Evolutionary conservation across 2,797 vertebrate genomes (phyloP), one percentile per base, ranked within the genome.

Genomic region (Limosa lapponica): DNA sequence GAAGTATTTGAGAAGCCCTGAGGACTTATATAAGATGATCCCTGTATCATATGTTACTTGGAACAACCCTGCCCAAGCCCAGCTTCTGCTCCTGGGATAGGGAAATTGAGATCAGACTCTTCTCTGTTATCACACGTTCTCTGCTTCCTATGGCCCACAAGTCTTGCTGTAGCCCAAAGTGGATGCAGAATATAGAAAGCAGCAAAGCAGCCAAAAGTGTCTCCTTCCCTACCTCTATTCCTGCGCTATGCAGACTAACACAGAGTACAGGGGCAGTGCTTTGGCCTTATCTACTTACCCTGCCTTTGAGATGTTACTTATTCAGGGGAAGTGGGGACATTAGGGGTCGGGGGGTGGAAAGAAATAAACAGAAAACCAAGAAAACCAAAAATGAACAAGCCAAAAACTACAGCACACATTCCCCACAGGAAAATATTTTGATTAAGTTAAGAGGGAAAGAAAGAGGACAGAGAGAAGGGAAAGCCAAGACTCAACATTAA

Each of bases 201-300:
- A 11, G 27, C 17, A 55, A 58, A 77, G 11, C 27, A 85, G 20
- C 7, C 64, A 58, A 66, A 93, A 62, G 6, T 7, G 5, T 22
- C 16, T 30, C 22, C 46, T 62, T 69, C 17, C 16, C 30, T 39
- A 13, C 3, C 13, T 77, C 10, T 37, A 28, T 11, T 51, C 6
- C 20, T 25, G 15, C 8, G 37, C 16, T 49, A 20, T 2, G 3
- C 2, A 62, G 83, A 57, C 5, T 57, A 41, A 41, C 27, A 54
- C 5, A 37, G 23, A 65, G 17, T 0, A 2, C 4, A 34, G 27
- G 2, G 58, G 6, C 16, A 82, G 16, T 2, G 1, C 4, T 75
- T 58, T 7, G 8, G 4, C 27, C 64, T 87, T 34, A 43, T 30
- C 20, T 34, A 55, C 1, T 41, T 32, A 59, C 7, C 2, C 11